Conservation (phyloP, 2,888 invertebrate genomes). For the Axea sp. region DNA sequence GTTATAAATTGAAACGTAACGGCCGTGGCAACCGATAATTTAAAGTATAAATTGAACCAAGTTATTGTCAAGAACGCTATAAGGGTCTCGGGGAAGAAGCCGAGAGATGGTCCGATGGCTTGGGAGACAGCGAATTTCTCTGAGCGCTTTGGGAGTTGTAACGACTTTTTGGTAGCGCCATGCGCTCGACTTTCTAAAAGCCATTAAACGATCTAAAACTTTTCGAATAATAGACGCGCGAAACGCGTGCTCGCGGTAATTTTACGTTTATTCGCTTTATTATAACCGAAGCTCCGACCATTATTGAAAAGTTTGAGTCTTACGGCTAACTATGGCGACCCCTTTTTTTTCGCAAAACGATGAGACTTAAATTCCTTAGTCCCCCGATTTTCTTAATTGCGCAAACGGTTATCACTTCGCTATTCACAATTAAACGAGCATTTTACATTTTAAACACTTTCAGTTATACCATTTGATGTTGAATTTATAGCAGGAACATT, state of each 20-base stretch:
- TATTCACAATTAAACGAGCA: constrained; percentile 41
- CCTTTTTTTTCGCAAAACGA: constrained; percentile 31
- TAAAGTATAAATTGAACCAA: constrained; percentile 71
- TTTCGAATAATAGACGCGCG: constrained; percentile 72
- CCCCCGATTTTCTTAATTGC: constrained; percentile 54
- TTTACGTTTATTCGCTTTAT: constrained; percentile 72
- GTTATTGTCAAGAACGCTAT: constrained; percentile 67
- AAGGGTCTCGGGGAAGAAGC: constrained; percentile 57
- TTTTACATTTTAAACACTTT: constrained; percentile 34
- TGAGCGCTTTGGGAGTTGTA: constrained; percentile 49
- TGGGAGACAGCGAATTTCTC: constrained; percentile 63
- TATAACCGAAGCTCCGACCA: constrained; percentile 69
- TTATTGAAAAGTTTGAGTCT: constrained; percentile 73
- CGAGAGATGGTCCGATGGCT: constrained; percentile 62
- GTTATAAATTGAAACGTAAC: constrained; percentile 69
- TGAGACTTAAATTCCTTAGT: constrained; percentile 32
- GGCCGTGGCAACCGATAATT: constrained; percentile 67
- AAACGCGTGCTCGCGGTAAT: constrained; percentile 72
- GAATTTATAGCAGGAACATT: no score
- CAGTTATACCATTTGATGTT: constrained; percentile 4
- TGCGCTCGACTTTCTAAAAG: constrained; percentile 44
- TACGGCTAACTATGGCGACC: constrained; percentile 53
- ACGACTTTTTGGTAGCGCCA: constrained; percentile 38
- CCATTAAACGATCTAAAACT: constrained; percentile 66
- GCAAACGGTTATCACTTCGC: constrained; percentile 45